Base-by-base conservation (phyloP, 2,888 invertebrate species). In the Mellilla xanthometata region DNA sequence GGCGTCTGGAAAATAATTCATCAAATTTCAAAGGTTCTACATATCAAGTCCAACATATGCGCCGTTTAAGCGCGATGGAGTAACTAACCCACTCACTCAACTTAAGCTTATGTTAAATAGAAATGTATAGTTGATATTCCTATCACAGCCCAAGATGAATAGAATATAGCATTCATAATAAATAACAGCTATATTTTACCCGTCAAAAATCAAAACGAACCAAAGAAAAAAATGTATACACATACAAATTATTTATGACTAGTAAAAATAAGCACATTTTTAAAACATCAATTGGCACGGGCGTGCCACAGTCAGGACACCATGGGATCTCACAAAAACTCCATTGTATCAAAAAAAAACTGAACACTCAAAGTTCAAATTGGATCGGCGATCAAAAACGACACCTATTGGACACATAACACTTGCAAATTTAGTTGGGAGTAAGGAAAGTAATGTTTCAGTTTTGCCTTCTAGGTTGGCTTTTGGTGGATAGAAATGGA, bases 181-280 rank as follows among this genome's bases (percentile, higher is more conserved):
- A 10, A 13, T 9, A 27, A 24, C 10, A 11, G 13, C 35, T 35
- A 35, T 35, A 35, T 27, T 35, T 12, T 22, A 3, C 15, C 15
- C 6, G 10, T 7, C 6, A 13, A 29, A 39, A 39, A 15, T 39
- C 11, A 34, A 45, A 39, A 39, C 15, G 26, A 8, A 33, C 26
- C 10, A 47, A 40, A 31, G 32, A 47, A 47, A 47, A 41, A 40
- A 27, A 22, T 34, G 22, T 44, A 42, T 51, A 53, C 29, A 46
- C 49, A 77, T 77, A 88, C 80, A 86, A 86, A 86, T 69, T 69
- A 75, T 85, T 82, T 81, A 86, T 84, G 84, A 85, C 85, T 86
- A 87, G 86, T 83, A 86, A 81, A 75, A 78, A 78, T 75, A 77
- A 76, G 78, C 76, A 81, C 76, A 82, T 72, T 75, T 72, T 65